These are phyloP conservation scores for Drosophila phalerata DNA, from an alignment of 2,888 invertebrate species.

Conservation along the genomic window DNA sequence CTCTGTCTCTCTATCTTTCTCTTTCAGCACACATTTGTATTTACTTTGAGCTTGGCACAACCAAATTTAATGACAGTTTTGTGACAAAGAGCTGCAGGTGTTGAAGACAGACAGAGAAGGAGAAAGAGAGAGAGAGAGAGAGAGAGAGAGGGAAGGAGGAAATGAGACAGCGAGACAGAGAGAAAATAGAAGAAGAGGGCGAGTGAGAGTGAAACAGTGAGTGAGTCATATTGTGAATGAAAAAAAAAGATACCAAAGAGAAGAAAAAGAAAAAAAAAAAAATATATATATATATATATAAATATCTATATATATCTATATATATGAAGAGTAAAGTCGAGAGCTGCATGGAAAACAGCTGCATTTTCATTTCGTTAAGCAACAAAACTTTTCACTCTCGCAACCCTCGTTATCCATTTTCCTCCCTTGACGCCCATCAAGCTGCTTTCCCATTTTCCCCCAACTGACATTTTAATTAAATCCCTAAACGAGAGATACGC, in stretches of 20 bases:
- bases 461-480: conserved; percentile 53
- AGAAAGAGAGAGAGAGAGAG: background rate
- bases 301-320: too few relatives aligned
- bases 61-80: conserved; percentile 55
- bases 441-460: conserved; percentile 10
- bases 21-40: conserved; percentile 24
- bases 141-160: background rate
- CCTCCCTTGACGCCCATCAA: background rate
- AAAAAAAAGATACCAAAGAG: conserved; percentile 3
- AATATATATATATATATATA: too few relatives aligned
- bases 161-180: too few relatives aligned
- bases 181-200: background rate
- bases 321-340: background rate
- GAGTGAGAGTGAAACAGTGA: background rate
- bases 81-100: conserved; percentile 48
- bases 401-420: conserved; percentile 5
- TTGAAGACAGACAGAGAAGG: conserved; percentile 9
- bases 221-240: conserved; percentile 1
- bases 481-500: conserved; percentile 44
- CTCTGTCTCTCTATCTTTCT: too few relatives aligned
- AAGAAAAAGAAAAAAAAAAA: background rate
- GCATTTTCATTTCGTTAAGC: conserved; percentile 46
- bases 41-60: conserved; percentile 50
- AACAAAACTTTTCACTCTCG: conserved; percentile 32
- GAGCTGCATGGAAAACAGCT: conserved; percentile 27